Evolutionary conservation across 1,140 invertebrate genomes (phyloP), one percentile per base, ranked within the genome.

Genomic region (Drosophila tani): DNA sequence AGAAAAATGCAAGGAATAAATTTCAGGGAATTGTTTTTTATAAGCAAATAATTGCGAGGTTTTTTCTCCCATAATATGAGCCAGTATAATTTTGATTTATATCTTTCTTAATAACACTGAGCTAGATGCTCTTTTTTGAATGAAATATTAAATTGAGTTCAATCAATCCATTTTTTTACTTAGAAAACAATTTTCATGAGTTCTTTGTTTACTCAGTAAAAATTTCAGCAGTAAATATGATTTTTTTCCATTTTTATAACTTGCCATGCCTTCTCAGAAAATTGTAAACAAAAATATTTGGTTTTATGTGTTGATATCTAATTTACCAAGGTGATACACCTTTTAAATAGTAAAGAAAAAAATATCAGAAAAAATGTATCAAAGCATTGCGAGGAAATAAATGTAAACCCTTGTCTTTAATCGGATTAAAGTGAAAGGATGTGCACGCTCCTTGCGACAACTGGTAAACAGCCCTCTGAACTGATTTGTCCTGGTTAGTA

Each of bases 1-100:
- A 43, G 46, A 43, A 51, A 50, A 53, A 51, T 53, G 27, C 62
- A 70, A 11, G 3, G 29, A 21, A 47, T 32, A 55, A 27, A 12
- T 66, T n/a, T 9, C 4, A 14, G 5, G 3, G 2, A 32, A 24
- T 62, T 43, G 53, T 27, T 40, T 63, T 29, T 55, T 21, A 35
- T 1, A 38, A 55, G 6, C 35, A 21, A 55, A 55, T 55, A 55
- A 55, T 38, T 21, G 29, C 14, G 14, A 6, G 5, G 17, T 2
- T 53, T 35, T 27, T 12, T 35, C 5, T 7, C 27, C 8, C 32
- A 12, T 51, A 11, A 19, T 35, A 8, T 21, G 0, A 55, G 51
- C 7, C 11, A 38, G 19, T 55, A 40, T 15, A 40, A 3, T 2
- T 55, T 21, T 15, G 53, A 40, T 55, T 55, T 40, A 55, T 55